Percentiles rank a stretch among this genome's conserved stretches.
These are phyloP conservation scores for Labrus mixtus DNA, from an alignment of 2,113 vertebrate species.

Conservation along the genomic window DNA sequence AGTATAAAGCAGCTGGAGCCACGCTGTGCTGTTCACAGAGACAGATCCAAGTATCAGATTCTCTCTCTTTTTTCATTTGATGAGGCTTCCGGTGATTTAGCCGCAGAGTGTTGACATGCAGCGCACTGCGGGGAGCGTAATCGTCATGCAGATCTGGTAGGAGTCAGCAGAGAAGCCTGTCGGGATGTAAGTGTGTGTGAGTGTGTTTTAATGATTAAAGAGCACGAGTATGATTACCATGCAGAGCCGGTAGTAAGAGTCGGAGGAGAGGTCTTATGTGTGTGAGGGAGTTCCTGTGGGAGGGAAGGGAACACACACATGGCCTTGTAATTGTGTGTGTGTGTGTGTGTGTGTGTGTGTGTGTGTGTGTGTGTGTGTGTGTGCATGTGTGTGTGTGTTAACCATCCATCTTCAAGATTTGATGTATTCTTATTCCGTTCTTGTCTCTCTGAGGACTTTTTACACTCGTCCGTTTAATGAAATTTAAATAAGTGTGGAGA, in stretches of 20 bases:
- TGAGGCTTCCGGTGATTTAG: conserved; percentile 34
- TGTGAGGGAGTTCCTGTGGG: neutral
- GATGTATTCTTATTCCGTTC: neutral
- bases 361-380: neutral
- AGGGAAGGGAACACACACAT: conserved; percentile 7
- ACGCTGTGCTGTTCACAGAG: neutral
- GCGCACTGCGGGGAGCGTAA: conserved; percentile 32
- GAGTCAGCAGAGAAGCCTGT: conserved; percentile 32
- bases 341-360: neutral
- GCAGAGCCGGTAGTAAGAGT: conserved; percentile 26
- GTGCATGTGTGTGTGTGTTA: conserved; percentile 2
- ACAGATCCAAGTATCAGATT: conserved; percentile 18
- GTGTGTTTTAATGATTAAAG: conserved; percentile 51
- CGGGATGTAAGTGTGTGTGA: conserved; percentile 22
- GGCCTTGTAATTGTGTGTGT: neutral
- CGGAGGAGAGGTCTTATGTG: conserved; percentile 7
- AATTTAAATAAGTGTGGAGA: conserved; percentile 17
- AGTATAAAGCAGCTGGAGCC: neutral
- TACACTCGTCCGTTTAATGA: neutral
- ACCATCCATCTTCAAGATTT: neutral
- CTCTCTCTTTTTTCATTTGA: conserved; percentile 7
- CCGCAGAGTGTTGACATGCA: conserved; percentile 43
- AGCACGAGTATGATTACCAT: conserved; percentile 32
- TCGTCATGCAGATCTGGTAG: conserved; percentile 52
- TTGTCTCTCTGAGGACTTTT: conserved; percentile 7